phyloP scores from a whole-genome alignment of 2,797 vertebrate species.

The Bucorvus abyssinicus region DNA sequence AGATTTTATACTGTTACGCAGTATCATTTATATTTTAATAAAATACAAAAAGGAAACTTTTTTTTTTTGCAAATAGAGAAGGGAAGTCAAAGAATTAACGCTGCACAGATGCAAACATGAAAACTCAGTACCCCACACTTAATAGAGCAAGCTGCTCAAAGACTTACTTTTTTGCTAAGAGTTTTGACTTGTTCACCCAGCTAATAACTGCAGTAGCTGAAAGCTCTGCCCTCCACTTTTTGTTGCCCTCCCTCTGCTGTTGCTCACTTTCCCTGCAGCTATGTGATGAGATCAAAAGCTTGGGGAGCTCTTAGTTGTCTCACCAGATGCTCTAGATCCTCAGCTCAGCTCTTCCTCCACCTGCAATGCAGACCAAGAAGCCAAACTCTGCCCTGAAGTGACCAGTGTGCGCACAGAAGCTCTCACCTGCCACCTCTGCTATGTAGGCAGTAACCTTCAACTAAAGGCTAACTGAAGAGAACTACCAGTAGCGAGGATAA shows the following conservation, averaged over 20 bases:
- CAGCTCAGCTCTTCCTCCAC: not conserved
- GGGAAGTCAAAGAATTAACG: not conserved
- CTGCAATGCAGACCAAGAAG: not conserved
- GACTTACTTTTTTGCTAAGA: not conserved
- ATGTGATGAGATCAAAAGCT: rapidly evolving
- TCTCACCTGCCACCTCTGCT: not conserved
- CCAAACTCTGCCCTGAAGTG: not conserved
- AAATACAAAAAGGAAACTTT: not conserved
- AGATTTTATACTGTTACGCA: not conserved
- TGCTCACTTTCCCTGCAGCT: not conserved
- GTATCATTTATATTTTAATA: not conserved
- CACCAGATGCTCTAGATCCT: not conserved
- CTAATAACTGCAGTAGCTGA: not conserved
- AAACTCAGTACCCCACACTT: not conserved
- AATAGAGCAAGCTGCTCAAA: not conserved
- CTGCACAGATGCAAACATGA: not conserved
- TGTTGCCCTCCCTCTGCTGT: not conserved
- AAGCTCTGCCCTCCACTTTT: not conserved
- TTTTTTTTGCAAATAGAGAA: not conserved
- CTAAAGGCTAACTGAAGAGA: not conserved
- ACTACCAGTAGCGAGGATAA: not conserved
- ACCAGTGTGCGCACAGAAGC: not conserved
- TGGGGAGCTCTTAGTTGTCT: not conserved
- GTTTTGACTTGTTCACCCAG: not conserved
- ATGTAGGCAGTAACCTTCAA: not conserved